Conservation (phyloP, 2,113 vertebrate species). For the Pongo abelii region DNA sequence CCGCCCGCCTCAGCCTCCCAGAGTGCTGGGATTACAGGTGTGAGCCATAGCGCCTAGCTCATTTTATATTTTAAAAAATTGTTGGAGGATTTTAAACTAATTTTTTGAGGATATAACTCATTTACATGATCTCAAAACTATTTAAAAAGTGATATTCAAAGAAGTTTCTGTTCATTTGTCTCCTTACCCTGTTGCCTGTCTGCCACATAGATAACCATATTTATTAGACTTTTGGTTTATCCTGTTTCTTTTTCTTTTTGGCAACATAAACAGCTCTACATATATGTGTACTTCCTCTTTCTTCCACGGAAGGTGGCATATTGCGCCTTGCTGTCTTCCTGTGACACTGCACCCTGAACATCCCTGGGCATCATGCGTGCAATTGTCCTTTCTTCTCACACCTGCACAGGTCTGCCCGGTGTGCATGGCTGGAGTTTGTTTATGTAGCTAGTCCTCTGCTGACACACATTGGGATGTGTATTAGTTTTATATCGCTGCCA, state of each 20-base stretch:
- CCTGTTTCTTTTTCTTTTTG: not conserved
- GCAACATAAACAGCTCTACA: not conserved
- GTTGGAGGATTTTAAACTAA: not conserved
- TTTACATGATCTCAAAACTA: not conserved
- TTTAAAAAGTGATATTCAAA: not conserved
- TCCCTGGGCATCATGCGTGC: accelerated
- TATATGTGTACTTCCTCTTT: not conserved
- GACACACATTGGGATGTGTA: accelerated
- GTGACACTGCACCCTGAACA: accelerated
- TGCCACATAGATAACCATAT: not conserved
- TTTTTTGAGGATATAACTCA: not conserved
- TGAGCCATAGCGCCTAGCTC: too few relatives aligned
- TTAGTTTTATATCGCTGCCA: not conserved
- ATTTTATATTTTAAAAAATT: not conserved
- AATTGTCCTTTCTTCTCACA: not conserved
- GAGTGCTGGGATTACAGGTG: too few relatives aligned
- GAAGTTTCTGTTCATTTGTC: not conserved
- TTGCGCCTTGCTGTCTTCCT: not conserved
- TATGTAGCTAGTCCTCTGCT: not conserved
- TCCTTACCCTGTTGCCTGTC: too few relatives aligned
- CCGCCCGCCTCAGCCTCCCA: too few relatives aligned
- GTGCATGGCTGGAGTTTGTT: accelerated
- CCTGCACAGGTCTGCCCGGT: accelerated
- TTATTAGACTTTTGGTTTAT: not conserved
- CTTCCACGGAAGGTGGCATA: not conserved